Evolutionary conservation across 2,797 vertebrate genomes (phyloP).

Genomic region (Trematocara caparti): DNA sequence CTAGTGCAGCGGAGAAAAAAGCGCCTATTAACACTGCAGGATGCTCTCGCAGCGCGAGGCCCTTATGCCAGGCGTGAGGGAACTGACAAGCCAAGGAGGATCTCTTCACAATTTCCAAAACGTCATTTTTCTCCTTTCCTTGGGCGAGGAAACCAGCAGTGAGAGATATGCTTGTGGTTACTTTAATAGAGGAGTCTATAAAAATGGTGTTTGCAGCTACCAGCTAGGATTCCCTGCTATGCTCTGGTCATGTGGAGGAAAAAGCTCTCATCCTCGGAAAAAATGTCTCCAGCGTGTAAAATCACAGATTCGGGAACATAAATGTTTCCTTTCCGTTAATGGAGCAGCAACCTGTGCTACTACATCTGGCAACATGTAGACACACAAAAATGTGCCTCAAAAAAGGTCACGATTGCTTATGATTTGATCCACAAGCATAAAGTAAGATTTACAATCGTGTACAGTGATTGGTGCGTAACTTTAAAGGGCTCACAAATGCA

Average conservation of each 20-base stretch:
- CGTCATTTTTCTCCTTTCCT: slow-evolving; percentile 66
- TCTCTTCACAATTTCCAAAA: slow-evolving; percentile 69
- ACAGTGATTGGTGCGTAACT: background rate
- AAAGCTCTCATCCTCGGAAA: background rate
- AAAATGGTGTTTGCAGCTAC: slow-evolving; percentile 52
- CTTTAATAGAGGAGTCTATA: slow-evolving; percentile 42
- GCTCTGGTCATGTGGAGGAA: background rate
- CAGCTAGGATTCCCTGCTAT: slow-evolving; percentile 51
- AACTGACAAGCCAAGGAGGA: slow-evolving; percentile 24
- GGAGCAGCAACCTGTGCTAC: background rate
- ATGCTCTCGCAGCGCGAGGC: background rate
- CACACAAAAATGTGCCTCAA: background rate
- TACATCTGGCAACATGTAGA: background rate
- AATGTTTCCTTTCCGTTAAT: background rate
- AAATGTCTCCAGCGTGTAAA: slow-evolving; percentile 20
- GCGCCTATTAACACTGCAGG: slow-evolving; percentile 59
- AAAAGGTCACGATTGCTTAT: background rate
- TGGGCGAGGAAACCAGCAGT: slow-evolving; percentile 43
- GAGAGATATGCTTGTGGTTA: slow-evolving; percentile 60
- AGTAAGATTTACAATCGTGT: background rate
- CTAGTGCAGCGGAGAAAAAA: background rate
- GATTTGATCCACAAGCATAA: background rate
- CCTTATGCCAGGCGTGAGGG: background rate
- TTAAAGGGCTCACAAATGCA: background rate
- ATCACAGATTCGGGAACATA: background rate